These are phyloP conservation scores for Unio pictorum DNA, from an alignment of 2,888 invertebrate species.

Conservation along the genomic window DNA sequence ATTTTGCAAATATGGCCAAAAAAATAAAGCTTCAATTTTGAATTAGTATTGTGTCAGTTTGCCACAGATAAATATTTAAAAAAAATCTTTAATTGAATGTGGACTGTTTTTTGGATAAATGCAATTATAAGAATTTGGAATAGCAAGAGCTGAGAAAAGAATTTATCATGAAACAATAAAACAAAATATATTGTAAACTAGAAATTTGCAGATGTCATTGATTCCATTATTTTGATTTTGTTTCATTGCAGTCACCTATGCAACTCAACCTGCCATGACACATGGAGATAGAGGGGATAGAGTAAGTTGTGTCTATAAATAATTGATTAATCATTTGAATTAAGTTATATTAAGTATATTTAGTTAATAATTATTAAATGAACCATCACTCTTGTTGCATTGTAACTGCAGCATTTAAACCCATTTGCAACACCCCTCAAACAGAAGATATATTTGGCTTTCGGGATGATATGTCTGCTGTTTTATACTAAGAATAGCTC, in stretches of 20 bases:
- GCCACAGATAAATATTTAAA: too few species aligned
- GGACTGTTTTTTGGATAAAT: too few species aligned
- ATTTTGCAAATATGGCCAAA: too few species aligned
- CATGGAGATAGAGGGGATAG: slow-evolving; percentile 68
- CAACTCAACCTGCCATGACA: slow-evolving; percentile 83
- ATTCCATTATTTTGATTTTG: not conserved
- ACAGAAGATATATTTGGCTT: not conserved
- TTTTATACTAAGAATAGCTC: not conserved
- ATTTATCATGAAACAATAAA: not conserved
- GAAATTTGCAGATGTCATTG: too few species aligned
- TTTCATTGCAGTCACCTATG: slow-evolving; percentile 78
- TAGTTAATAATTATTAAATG: too few species aligned
- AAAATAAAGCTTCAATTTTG: too few species aligned
- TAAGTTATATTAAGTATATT: not conserved
- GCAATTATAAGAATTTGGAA: too few species aligned
- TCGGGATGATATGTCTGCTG: not conserved
- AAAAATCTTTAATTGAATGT: too few species aligned
- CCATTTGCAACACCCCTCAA: not conserved
- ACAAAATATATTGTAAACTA: too few species aligned
- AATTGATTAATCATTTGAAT: slow-evolving; percentile 1
- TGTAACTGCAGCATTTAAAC: not conserved
- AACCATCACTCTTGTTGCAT: too few species aligned
- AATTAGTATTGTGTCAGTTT: too few species aligned
- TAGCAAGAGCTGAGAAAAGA: too few species aligned
- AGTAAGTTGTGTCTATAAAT: slow-evolving; percentile 30